Evolutionary conservation across 1,140 invertebrate species (phyloP), one percentile per base, ranked within the genome.

Genomic region (Micrasema minimum): DNA sequence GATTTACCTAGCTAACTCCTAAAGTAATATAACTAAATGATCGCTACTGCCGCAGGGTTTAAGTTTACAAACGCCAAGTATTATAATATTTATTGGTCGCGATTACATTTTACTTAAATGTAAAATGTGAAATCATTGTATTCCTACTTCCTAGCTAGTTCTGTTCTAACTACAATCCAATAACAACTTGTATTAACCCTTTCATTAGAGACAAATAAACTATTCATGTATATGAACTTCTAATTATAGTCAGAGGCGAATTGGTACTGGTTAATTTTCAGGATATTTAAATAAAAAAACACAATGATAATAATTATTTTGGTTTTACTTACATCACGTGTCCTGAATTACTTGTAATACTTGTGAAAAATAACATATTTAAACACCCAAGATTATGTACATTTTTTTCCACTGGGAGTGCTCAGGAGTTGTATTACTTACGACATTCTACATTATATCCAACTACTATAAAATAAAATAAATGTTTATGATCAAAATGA

Each of bases 121-220:
- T 67, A 57, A 51, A 55, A 67, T 67, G 66, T 26, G 37, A 57
- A 35, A 67, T 57, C 50, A 51, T 67, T 67, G 66, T 57, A 26
- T 37, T 16, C 35, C 26, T 43, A 67, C 55, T 55, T 35, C 64
- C 31, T 16, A 37, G 41, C 35, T 48, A 14, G 26, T n/a, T 7
- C 22, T 35, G 10, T 67, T 66, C 45, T 22, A 66, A 64, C 46
- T 22, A 66, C 41, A 35, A n/a, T n/a, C n/a, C n/a, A n/a, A n/a
- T n/a, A n/a, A n/a, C n/a, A n/a, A 66, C n/a, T n/a, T n/a, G 51
- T 57, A 67, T 43, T 9, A 57, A 23, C 31, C 66, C 35, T 23
- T 67, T 67, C 57, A 23, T 26, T 43, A 26, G 2, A 55, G 35
- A 43, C 12, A 12, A 64, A 64, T 18, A 10, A 50, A 50, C 46